Percentiles rank a stretch among this genome's conserved stretches.
Evolutionary conservation across 2,888 invertebrate genomes (phyloP).

Genomic region (Tinea semifulvella): DNA sequence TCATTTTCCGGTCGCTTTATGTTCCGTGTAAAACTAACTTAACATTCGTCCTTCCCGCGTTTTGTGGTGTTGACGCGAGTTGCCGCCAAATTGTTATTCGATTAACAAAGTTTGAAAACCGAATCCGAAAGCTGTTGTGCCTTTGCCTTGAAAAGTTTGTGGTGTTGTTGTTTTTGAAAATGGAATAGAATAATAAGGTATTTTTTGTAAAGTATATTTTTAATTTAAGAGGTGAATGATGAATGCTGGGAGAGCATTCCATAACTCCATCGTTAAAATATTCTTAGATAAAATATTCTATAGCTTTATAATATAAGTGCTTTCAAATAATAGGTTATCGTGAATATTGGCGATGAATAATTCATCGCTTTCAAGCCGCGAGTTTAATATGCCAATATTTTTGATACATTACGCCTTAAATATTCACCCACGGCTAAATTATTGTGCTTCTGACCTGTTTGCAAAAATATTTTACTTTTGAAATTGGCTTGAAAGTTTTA

Average conservation of each 20-base stretch:
- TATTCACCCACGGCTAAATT: neutral
- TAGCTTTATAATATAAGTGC: too few species aligned
- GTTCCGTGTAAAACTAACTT: neutral
- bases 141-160: constrained; percentile 4
- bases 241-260: too few species aligned
- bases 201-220: too few species aligned
- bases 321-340: too few species aligned
- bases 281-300: too few species aligned
- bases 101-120: neutral
- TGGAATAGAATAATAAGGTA: neutral
- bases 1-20: neutral
- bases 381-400: constrained; percentile 1
- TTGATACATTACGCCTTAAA: neutral
- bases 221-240: too few species aligned
- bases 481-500: too few species aligned
- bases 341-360: too few species aligned
- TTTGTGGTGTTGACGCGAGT: constrained; percentile 26
- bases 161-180: neutral
- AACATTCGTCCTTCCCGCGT: constrained; percentile 23
- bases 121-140: neutral
- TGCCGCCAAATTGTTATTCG: constrained; percentile 9
- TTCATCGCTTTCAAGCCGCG: neutral
- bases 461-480: neutral
- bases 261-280: too few species aligned
- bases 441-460: neutral